phyloP scores from a whole-genome alignment of 2,888 invertebrate genomes.

The Panzeria rudis region DNA sequence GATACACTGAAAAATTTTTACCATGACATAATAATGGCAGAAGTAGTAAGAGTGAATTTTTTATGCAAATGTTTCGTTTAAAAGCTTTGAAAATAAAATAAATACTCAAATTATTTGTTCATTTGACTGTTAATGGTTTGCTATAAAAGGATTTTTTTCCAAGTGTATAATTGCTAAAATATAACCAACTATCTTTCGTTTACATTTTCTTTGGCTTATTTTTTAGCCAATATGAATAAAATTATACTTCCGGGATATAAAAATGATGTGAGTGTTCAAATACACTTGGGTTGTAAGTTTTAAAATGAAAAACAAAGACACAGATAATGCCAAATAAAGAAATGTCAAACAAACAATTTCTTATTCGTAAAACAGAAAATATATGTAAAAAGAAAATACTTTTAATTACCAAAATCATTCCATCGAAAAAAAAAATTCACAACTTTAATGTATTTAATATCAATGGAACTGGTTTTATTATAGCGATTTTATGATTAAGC shows the following conservation, averaged over 20 bases:
- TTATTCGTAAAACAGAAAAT: not conserved
- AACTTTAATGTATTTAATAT: too few species aligned
- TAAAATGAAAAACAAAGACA: constrained; percentile 23
- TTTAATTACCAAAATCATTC: not conserved
- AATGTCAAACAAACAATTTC: not conserved
- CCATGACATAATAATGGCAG: not conserved
- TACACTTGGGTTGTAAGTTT: not conserved
- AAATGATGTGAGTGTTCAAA: constrained; percentile 21
- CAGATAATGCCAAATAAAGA: constrained; percentile 16
- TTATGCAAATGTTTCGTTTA: not conserved
- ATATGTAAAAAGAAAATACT: not conserved
- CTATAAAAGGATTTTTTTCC: not conserved
- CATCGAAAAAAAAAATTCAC: not conserved
- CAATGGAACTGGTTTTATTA: too few species aligned
- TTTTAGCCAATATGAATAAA: constrained; percentile 58
- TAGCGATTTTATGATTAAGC: too few species aligned
- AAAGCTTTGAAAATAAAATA: too few species aligned
- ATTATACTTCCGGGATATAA: constrained; percentile 78
- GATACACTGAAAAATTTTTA: constrained; percentile 6
- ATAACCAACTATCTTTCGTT: not conserved
- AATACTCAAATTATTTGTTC: too few species aligned
- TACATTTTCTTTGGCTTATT: constrained; percentile 1
- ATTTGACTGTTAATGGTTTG: too few species aligned
- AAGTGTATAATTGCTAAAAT: not conserved
- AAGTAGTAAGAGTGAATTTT: not conserved